Conservation (phyloP, 2,888 invertebrate genomes). For the Diarsia dahlii region DNA sequence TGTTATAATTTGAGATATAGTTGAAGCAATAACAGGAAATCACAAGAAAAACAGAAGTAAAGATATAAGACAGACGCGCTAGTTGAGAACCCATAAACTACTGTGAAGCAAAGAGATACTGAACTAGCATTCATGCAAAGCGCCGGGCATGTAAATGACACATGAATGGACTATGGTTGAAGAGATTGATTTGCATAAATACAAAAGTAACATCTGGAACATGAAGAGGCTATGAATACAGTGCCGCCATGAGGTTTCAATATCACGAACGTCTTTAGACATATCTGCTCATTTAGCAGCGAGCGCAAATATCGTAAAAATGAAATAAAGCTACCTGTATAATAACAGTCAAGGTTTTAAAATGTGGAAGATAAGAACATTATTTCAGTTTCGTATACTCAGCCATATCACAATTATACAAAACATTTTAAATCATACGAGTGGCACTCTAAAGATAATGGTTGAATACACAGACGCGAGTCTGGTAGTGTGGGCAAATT, state of each 20-base stretch:
- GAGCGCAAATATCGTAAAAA: slow-evolving; percentile 35
- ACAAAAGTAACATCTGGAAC: slow-evolving; percentile 62
- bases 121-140: slow-evolving; percentile 49
- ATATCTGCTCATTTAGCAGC: slow-evolving; percentile 27
- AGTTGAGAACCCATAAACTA: slow-evolving; percentile 51
- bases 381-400: slow-evolving; percentile 54
- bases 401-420: slow-evolving; percentile 53
- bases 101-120: slow-evolving; percentile 48
- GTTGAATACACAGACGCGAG: slow-evolving; percentile 60
- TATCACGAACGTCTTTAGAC: slow-evolving; percentile 42
- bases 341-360: slow-evolving; percentile 34
- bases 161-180: slow-evolving; percentile 68
- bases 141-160: slow-evolving; percentile 68
- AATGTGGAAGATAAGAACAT: slow-evolving; percentile 51
- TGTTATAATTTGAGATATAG: slow-evolving; percentile 71
- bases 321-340: slow-evolving; percentile 27
- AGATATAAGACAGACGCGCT: slow-evolving; percentile 68
- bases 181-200: slow-evolving; percentile 68
- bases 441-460: slow-evolving; percentile 62
- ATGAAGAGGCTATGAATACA: slow-evolving; percentile 51
- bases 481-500: slow-evolving; percentile 72
- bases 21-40: slow-evolving; percentile 65
- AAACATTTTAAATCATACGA: slow-evolving; percentile 63
- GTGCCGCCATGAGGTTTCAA: slow-evolving; percentile 45
- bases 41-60: slow-evolving; percentile 62